Evolutionary conservation across 2,888 invertebrate genomes (phyloP), one percentile per base, ranked within the genome.

Genomic region (Anoncus sp.): DNA sequence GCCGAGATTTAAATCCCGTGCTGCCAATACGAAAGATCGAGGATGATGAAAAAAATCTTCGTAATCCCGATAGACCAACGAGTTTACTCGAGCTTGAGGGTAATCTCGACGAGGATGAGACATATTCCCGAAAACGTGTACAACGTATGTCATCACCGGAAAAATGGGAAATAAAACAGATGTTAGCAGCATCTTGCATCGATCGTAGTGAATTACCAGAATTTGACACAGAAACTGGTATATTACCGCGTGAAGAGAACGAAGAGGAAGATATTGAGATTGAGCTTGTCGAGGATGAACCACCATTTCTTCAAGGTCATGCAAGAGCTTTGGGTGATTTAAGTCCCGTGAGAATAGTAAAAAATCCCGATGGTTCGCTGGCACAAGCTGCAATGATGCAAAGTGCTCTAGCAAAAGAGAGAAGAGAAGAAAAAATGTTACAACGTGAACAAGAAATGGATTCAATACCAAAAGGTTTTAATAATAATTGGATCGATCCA

Each of bases 341-440:
- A 3, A 98, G 98, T 73, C 99, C 99, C 0, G 98, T 98, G 3
- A 92, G 96, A 82, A 99, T 99, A 82, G 98, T 99, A 0, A 99
- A 99, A 92, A 99, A 99, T 93, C 99, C 99, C 0, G 99, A 99
- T 90, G 99, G 99, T 0, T 99, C 99, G 0, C 92, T 99, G 22
- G 99, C 99, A 0, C 99, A 99, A 91, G 98, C 99, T 0, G 99
- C 99, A 0, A 98, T 99, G 98, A 99, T 98, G 98, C 99, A 99
- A 91, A 97, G 97, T 12, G 99, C 99, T 0, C 91, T 99, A 49
- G 97, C 99, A 0, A 99, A 99, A 88, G 99, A 99, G 90, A 93
- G 99, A 65, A 92, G 99, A 53, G 99, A 99, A 90, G 95, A 97
- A 87, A 99, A 99, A 92, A 98, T 98, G 97, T 92, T 97, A n/a